Evolutionary conservation across 1,140 invertebrate genomes (phyloP), one percentile per base, ranked within the genome.

Genomic region (Rhopalosiphum maidis): DNA sequence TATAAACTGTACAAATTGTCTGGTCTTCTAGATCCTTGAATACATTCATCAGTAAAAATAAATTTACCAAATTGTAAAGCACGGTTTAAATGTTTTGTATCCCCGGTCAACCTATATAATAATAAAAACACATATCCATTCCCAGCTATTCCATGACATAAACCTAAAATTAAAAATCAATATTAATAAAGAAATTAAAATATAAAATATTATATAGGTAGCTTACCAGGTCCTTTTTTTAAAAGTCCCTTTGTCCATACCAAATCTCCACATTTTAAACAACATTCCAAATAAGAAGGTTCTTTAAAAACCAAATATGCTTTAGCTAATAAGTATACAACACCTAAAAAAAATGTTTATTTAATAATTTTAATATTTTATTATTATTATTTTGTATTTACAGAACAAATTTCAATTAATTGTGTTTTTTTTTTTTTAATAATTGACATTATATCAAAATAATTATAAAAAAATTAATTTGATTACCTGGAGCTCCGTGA

Each of bases 81-180:
- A 94, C 97, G 95, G 94, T 97, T 96, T 22, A 98, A 95, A 95
- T 98, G 96, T 94, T 96, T 97, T 30, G 95, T 95, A 94, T 98
- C 96, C 46, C 96, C 95, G 35, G 98, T 98, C 55, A 98, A 95
- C 93, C 97, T 96, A 94, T 98, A 97, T 2, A 98, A 95, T 0
- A 98, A 95, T 7, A 99, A 95, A 95, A 98, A 98, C 0, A 97
- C 97, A 95, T 98, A 98, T 37, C 97, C 98, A 95, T 96, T 98
- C 68, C 98, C 98, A 77, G 97, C 97, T 9, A 98, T 96, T 2
- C 98, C 98, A 95, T 98, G 98, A 95, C 98, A 98, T 85, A 98
- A 97, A 22, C 97, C 97, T 95, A 93, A 51, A 90, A 87, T 48
- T 82, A 48, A 77, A 94, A 54, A 93, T 77, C n/a, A 51, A 93